phyloP scores from a whole-genome alignment of 2,797 vertebrate species.

The Linurgus olivaceus region DNA sequence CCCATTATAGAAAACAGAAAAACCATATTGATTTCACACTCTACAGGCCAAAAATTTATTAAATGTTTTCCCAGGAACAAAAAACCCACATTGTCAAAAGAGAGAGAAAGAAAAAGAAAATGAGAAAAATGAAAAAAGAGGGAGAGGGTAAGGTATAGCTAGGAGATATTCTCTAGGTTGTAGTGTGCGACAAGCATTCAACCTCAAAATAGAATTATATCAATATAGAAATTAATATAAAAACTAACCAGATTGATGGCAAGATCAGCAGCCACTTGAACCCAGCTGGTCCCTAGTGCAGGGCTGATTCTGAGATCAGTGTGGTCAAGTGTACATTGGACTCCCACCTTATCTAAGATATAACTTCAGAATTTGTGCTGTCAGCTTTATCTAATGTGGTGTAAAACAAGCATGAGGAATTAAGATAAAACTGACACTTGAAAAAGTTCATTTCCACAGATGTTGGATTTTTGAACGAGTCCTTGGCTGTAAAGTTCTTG shows the following conservation, averaged over 20 bases:
- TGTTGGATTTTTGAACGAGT: background rate
- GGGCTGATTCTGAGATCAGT: background rate
- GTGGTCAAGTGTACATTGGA: background rate
- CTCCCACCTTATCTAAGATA: background rate
- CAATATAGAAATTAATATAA: background rate
- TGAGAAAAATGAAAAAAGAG: background rate
- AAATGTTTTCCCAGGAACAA: background rate
- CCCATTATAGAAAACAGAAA: background rate
- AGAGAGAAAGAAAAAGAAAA: background rate
- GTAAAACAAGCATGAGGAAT: background rate
- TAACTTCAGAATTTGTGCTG: background rate
- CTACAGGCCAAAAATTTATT: background rate
- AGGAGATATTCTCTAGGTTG: background rate
- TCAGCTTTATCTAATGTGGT: background rate
- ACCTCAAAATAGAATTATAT: background rate
- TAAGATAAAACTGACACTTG: background rate
- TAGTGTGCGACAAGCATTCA: background rate
- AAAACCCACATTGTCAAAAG: rapidly evolving
- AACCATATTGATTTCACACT: background rate
- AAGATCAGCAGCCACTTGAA: background rate
- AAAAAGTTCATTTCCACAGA: background rate
- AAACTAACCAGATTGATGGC: background rate
- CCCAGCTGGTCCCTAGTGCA: background rate
- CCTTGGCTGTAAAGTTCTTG: background rate
- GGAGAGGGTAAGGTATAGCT: background rate